phyloP scores from a whole-genome alignment of 1,140 invertebrate genomes.

The Diploscapter pachys region DNA sequence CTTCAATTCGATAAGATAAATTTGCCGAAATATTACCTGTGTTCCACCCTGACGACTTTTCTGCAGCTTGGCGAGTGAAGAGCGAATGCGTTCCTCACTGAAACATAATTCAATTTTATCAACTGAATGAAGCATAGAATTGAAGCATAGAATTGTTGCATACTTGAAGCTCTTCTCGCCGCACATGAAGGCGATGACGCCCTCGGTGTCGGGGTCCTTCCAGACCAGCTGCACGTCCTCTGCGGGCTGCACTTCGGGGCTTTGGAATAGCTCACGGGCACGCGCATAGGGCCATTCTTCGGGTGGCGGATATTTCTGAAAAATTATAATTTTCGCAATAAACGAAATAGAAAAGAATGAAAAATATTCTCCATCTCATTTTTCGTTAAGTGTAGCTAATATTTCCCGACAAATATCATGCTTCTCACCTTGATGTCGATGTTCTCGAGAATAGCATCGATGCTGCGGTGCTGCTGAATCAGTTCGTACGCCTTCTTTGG shows the following conservation, averaged over 20 bases:
- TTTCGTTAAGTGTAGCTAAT: too few species aligned
- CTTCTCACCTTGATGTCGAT: constrained; percentile 71
- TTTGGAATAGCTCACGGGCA: constrained; percentile 79
- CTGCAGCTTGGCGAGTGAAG: constrained; percentile 82
- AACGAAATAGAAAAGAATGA: neutral
- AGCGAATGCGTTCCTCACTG: constrained; percentile 85
- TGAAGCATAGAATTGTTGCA: constrained; percentile 2
- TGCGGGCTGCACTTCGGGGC: constrained; percentile 78
- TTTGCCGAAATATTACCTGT: too few species aligned
- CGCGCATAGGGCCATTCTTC: constrained; percentile 62
- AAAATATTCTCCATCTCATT: neutral
- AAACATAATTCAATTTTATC: constrained; percentile 28
- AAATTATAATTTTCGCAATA: constrained; percentile 2
- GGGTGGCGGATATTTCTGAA: constrained; percentile 59
- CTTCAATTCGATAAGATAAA: too few species aligned
- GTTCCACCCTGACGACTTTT: constrained; percentile 71
- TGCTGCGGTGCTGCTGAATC: constrained; percentile 76
- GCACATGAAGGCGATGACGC: constrained; percentile 83
- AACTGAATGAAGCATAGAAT: constrained; percentile 1
- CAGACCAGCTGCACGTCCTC: constrained; percentile 78
- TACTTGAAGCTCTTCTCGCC: constrained; percentile 74
- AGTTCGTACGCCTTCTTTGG: constrained; percentile 92
- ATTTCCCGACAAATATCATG: constrained; percentile 8
- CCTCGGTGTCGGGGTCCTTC: constrained; percentile 90
- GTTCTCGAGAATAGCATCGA: constrained; percentile 83